Evolutionary conservation across 2,888 invertebrate species (phyloP), one percentile per base, ranked within the genome.

Genomic region (Colletes collaris): DNA sequence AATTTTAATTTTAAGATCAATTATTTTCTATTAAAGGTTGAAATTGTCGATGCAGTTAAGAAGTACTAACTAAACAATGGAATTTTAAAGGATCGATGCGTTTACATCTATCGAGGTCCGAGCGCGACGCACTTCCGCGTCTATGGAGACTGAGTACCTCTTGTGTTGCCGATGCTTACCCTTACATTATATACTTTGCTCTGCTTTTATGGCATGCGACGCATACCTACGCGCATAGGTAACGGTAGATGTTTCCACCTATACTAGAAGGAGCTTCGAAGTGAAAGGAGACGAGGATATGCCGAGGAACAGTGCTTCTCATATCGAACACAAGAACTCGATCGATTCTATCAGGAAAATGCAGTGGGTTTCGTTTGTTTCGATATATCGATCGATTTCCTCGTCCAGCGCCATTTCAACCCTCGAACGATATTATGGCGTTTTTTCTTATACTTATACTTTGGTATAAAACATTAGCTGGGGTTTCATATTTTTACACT

Each of bases 201-300:
- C 85, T 70, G 85, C 85, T 82, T 84, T 84, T 85, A 84, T 82
- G 77, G 79, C 77, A 76, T 59, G 68, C 84, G 68, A 64, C 69
- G 84, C 76, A 84, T 84, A 76, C 83, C 77, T 76, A 67, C 59
- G 77, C 63, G 77, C 81, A 58, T 76, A 84, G 75, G 81, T 84
- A 84, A 84, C 81, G 81, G 84, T 84, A 84, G 84, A 84, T 74
- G 76, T 79, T 79, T 84, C 84, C 78, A 84, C 78, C 84, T 84
- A 84, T 84, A 81, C 73, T 81, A 71, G 84, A 84, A 84, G 76
- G 78, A 84, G 81, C 76, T 81, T 84, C 84, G 73, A 84, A 84
- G 84, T 84, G 84, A 84, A 84, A 84, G 84, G 84, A 76, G 68
- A 62, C 71, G 68, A 76, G 76, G 72, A 84, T 76, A 78, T 58